Conservation (phyloP, 1,140 invertebrate species). For the Psilanteris sp. region DNA sequence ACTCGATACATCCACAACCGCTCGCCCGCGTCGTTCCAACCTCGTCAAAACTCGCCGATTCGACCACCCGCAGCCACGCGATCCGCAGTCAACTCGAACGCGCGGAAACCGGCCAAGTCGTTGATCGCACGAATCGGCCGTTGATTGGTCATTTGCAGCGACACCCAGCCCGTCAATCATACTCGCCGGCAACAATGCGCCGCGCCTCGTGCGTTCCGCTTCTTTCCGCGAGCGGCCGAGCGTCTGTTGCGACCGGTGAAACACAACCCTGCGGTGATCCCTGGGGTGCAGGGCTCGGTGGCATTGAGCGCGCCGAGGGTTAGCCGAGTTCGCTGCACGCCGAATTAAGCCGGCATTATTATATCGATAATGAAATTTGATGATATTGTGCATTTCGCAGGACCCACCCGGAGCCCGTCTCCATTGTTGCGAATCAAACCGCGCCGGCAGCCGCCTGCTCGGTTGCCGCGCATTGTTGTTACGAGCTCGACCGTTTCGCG, state of each 20-base stretch:
- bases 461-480: slow-evolving; percentile 68
- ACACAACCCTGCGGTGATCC: slow-evolving; percentile 59
- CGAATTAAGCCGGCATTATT: slow-evolving; percentile 78
- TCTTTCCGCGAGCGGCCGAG: slow-evolving; percentile 51
- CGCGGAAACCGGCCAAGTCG: too few relatives aligned
- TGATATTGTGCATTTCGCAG: slow-evolving; percentile 79
- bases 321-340: slow-evolving; percentile 60
- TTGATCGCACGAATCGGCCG: slow-evolving; percentile 28
- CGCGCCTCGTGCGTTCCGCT: slow-evolving; percentile 42
- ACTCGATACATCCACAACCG: too few relatives aligned
- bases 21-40: too few relatives aligned
- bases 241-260: slow-evolving; percentile 33
- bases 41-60: too few relatives aligned
- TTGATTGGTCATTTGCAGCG: slow-evolving; percentile 56
- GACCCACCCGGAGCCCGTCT: slow-evolving; percentile 49
- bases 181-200: slow-evolving; percentile 31
- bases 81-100: too few relatives aligned
- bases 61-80: too few relatives aligned
- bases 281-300: slow-evolving; percentile 56
- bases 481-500: slow-evolving; percentile 35
- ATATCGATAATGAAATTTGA: slow-evolving; percentile 80
- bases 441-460: slow-evolving; percentile 66
- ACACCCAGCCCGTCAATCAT: slow-evolving; percentile 55
- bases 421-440: slow-evolving; percentile 75
- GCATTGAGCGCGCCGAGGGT: slow-evolving; percentile 58